Percentiles rank a stretch among this genome's conserved stretches.
Conservation (phyloP, 2,888 invertebrate genomes). For the Teinopalpus imperialis region DNA sequence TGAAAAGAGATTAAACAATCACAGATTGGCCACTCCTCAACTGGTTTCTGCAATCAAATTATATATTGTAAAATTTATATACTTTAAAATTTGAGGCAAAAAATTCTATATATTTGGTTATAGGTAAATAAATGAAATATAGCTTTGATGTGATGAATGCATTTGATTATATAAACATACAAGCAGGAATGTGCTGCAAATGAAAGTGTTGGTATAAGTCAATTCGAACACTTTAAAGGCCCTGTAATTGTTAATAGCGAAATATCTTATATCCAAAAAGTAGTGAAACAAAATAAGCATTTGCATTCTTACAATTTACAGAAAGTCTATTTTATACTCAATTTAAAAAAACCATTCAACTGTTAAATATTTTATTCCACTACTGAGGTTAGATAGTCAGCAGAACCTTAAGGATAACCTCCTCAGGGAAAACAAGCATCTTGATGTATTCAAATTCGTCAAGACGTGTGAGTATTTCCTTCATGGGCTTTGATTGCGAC, state of each 20-base stretch:
- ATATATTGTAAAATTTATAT: conserved; percentile 9
- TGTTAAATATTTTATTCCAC: conserved; percentile 68
- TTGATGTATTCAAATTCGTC: conserved; percentile 98
- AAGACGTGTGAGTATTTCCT: conserved; percentile 96
- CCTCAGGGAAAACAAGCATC: conserved; percentile 97
- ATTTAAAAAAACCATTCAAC: conserved; percentile 5
- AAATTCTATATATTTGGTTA: neutral
- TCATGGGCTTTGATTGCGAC: conserved; percentile 99
- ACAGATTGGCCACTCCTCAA: conserved; percentile 98
- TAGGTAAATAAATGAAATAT: conserved; percentile 12
- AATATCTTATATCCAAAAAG: conserved; percentile 6
- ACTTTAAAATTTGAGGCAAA: too few relatives aligned
- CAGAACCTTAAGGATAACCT: conserved; percentile 95
- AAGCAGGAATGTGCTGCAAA: conserved; percentile 21
- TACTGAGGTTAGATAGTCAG: conserved; percentile 69
- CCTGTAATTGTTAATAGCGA: conserved; percentile 18
- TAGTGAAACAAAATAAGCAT: conserved; percentile 25
- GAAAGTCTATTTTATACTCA: neutral
- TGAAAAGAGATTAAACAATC: conserved; percentile 99
- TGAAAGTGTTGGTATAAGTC: conserved; percentile 21
- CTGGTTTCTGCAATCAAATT: conserved; percentile 86
- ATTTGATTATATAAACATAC: conserved; percentile 15
- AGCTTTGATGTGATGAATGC: conserved; percentile 19
- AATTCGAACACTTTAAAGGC: conserved; percentile 15
- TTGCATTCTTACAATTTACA: neutral